Evolutionary conservation across 2,888 invertebrate genomes (phyloP), one percentile per base, ranked within the genome.

Genomic region (Tinea semifulvella): DNA sequence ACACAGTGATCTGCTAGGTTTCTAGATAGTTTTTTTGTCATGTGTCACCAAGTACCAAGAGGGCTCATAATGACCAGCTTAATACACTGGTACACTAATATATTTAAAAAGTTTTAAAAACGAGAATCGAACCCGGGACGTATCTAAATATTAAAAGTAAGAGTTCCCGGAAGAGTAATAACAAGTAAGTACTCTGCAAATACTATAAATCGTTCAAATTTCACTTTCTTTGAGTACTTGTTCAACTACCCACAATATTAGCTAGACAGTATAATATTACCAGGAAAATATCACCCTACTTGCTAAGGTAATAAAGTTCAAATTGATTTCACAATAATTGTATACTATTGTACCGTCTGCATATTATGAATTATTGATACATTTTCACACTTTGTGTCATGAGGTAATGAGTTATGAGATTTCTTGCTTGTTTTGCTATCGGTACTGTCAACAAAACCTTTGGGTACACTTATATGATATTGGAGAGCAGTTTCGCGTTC

Each of bases 191-290:
- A 36, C 18, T 14, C 18, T n/a, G 18, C 36, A 36, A 36, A 36
- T 18, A 18, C 17, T 36, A 36, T 36, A 36, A 36, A 36, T 36
- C 36, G 36, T 5, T 36, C 36, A 36, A 36, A 36, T 36, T 36
- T 36, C 36, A 36, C 36, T 36, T 36, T 36, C 36, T 36, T 36
- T 14, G 16, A 16, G 3, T 18, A 18, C 36, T 18, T 7, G 31
- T 13, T 31, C 31, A 26, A 26, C 11, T 26, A 26, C 2, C 7
- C 26, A 26, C 26, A 2, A 6, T 26, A 26, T 11, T n/a, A 3
- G 2, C 2, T 26, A 26, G 10, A 2, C 26, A 26, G n/a, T 26
- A n/a, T n/a, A n/a, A n/a, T 26, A 2, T 6, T 6, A 26, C n/a
- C 2, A 26, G 11, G 7, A 3, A 26, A n/a, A 26, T 26, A 26